Conservation (phyloP, 53 echinoderm and acorn worm species). For the Echinometra lucunter region DNA sequence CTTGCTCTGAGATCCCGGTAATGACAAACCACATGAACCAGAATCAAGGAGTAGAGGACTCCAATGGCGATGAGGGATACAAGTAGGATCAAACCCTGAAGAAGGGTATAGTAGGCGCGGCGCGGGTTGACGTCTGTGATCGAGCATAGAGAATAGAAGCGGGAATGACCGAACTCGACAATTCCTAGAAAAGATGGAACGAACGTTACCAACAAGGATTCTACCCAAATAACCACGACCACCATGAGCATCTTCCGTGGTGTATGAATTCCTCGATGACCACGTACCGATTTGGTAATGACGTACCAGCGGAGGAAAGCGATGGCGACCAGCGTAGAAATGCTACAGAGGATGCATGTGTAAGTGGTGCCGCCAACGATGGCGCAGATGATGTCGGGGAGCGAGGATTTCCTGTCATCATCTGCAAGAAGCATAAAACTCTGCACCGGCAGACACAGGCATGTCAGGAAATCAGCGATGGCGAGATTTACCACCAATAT, state of each 20-base stretch:
- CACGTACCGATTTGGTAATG: not conserved
- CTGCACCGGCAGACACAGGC: not conserved
- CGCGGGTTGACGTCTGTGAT: not conserved
- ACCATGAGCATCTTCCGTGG: not conserved
- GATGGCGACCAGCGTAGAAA: constrained; percentile 5
- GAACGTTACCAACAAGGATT: not conserved
- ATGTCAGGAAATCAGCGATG: constrained; percentile 13
- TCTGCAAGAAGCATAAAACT: not conserved
- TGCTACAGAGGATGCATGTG: not conserved
- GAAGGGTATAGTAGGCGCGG: not conserved
- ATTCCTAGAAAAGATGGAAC: not conserved
- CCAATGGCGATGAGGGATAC: not conserved
- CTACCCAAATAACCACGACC: not conserved
- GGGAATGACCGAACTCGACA: not conserved
- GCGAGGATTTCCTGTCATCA: not conserved
- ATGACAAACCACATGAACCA: not conserved
- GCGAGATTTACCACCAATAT: constrained; percentile 12
- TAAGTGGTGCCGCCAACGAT: not conserved
- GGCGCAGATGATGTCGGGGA: not conserved
- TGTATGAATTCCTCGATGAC: not conserved
- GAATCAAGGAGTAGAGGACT: no score
- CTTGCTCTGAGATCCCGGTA: not conserved
- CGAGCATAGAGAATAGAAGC: not conserved
- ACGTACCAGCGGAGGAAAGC: constrained; percentile 7
- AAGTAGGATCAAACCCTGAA: not conserved